Base-by-base conservation (phyloP, 2,888 invertebrate species). In the Chironomus tentans region DNA sequence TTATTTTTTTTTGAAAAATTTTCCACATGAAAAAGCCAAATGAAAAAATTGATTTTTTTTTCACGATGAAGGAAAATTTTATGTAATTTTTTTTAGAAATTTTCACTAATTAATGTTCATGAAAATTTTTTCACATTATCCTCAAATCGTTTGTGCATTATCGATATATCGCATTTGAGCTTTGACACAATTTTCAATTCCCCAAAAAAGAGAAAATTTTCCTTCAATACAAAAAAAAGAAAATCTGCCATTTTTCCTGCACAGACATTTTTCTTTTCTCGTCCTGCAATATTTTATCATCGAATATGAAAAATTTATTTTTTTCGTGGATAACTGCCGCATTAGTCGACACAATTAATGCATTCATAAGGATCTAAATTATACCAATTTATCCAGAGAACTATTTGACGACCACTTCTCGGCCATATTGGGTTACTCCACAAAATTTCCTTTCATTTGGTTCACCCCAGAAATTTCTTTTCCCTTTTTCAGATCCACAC, bases 391-490 rank as follows among this genome's bases (percentile, higher is more conserved):
- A 82, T 84, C 84, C 84, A 84, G 84, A 82, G 73, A 77, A 70
- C 77, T 78, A 74, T 77, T 77, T 70, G 70, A 81, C 75, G 82
- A 83, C 81, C 82, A 84, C 82, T 83, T 81, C 82, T 84, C 82
- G 84, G 84, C 84, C 84, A 84, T 84, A 83, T 84, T 84, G 82
- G 65, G 74, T 83, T 84, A 84, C 82, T 83, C 83, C 83, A 82
- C 82, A 81, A 82, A 81, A 80, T 83, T 82, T 82, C 81, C 81
- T 82, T 82, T 81, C 84, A 84, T 84, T 83, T 83, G 83, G 82
- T 82, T 70, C 61, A 65, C 38, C n/a, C 28, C 15, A 73, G 38
- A 72, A 61, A 48, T 70, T 50, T 62, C 24, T 22, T 24, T 56
- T 70, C 28, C 15, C 62, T 28, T 56, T 6, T 56, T 18, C 18